Evolutionary conservation across 2,113 vertebrate genomes (phyloP).

Genomic region (Petroica traversi): DNA sequence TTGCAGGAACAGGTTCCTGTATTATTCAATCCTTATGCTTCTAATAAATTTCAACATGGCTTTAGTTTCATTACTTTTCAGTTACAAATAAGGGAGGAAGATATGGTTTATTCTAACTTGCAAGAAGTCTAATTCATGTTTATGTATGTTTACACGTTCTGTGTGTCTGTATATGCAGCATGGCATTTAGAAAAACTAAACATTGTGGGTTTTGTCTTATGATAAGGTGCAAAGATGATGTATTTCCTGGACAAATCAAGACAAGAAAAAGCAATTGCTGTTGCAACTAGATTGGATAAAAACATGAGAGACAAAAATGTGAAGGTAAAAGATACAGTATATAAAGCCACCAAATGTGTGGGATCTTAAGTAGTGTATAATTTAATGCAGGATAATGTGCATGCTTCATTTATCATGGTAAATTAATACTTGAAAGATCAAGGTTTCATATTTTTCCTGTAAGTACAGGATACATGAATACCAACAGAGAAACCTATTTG

Average conservation of each 20-base stretch:
- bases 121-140: neutral
- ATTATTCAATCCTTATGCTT: neutral
- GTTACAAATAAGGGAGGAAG: neutral
- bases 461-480: neutral
- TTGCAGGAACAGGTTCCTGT: neutral
- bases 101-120: neutral
- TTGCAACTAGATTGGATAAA: slow-evolving; percentile 79
- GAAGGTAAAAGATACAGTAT: slow-evolving; percentile 69
- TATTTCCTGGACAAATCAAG: slow-evolving; percentile 82
- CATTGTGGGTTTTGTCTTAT: neutral
- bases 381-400: neutral
- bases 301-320: slow-evolving; percentile 77
- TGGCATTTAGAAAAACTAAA: neutral
- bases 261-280: slow-evolving; percentile 80
- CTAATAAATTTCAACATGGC: neutral
- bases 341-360: neutral
- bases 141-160: neutral
- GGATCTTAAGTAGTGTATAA: neutral
- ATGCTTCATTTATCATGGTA: neutral
- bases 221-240: slow-evolving; percentile 83
- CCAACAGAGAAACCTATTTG: neutral
- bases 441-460: neutral
- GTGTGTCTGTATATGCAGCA: fast-evolving
- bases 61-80: neutral
- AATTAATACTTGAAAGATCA: neutral